Conservation (phyloP, 2,888 invertebrate genomes). For the Punctoribates punctum region DNA sequence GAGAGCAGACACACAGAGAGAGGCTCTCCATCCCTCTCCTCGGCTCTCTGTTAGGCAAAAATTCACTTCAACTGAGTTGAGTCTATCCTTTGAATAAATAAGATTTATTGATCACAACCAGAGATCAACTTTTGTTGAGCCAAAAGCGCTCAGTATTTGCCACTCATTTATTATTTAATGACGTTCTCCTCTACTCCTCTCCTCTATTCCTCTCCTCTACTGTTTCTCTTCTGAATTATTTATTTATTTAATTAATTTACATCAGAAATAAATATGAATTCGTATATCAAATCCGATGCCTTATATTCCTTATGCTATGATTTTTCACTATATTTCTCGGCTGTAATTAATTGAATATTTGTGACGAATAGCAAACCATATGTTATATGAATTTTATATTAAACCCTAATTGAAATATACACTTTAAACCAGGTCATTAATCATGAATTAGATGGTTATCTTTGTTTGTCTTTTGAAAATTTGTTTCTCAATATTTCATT, state of each 20-base stretch:
- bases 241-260: constrained; percentile 25
- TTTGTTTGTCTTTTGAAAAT: too few relatives aligned
- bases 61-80: not conserved
- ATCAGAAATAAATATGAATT: not conserved
- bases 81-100: constrained; percentile 14
- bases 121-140: not conserved
- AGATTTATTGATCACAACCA: constrained; percentile 12
- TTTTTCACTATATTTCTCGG: too few relatives aligned
- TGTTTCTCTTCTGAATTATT: constrained; percentile 1
- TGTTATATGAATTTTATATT: too few relatives aligned
- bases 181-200: not conserved
- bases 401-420: too few relatives aligned
- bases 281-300: too few relatives aligned
- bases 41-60: not conserved
- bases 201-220: not conserved
- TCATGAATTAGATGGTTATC: too few relatives aligned
- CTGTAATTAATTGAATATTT: too few relatives aligned
- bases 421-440: too few relatives aligned
- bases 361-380: too few relatives aligned
- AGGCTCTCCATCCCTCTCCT: too few relatives aligned
- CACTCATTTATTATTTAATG: constrained; percentile 20
- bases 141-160: not conserved
- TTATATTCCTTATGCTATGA: too few relatives aligned
- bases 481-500: too few relatives aligned
- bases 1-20: not conserved